Conservation (phyloP, 35 echinoderm and acorn worm species). For the Lytechinus variegatus region DNA sequence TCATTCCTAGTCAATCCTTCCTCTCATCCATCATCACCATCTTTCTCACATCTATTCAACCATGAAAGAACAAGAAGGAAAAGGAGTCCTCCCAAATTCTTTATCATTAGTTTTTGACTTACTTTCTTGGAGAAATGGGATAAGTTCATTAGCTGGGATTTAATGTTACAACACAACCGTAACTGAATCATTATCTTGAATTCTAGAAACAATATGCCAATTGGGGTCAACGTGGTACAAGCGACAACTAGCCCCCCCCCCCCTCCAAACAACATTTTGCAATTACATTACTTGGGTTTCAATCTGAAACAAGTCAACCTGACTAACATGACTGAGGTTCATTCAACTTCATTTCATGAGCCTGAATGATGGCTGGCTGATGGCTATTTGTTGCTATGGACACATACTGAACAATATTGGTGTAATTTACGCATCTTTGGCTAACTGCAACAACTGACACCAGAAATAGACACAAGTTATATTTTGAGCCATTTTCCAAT, state of each 20-base stretch:
- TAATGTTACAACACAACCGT: not conserved
- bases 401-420: not conserved
- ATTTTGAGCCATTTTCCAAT: not conserved
- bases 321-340: not conserved
- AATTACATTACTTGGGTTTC: not conserved
- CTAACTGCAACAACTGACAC: not conserved
- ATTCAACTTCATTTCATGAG: not conserved
- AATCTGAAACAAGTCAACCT: not conserved
- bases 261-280: too few relatives aligned
- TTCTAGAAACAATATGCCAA: too few relatives aligned
- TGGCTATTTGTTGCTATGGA: not conserved
- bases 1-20: not conserved
- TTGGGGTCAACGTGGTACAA: not conserved
- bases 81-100: not conserved
- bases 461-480: not conserved
- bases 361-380: not conserved
- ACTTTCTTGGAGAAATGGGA: not conserved
- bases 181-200: too few relatives aligned
- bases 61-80: not conserved
- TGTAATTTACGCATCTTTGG: not conserved
- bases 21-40: slow-evolving; percentile 1
- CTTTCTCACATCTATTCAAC: not conserved
- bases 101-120: not conserved
- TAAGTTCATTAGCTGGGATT: not conserved
- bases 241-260: too few relatives aligned